Conservation (phyloP, 2,797 vertebrate genomes). For the Eospalax fontanierii region DNA sequence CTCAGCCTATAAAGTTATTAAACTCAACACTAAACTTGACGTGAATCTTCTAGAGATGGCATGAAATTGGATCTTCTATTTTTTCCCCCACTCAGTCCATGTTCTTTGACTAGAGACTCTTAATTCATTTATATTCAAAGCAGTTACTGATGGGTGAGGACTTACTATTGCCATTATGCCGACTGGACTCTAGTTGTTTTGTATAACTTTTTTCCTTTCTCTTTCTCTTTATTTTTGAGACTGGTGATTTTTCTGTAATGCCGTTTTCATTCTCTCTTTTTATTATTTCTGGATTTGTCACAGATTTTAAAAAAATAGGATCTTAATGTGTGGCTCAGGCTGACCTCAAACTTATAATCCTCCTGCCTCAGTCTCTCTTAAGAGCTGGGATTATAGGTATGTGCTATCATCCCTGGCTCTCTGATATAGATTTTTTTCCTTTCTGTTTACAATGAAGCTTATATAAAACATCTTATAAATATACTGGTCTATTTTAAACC, state of each 20-base stretch:
- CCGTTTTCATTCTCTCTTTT: neutral
- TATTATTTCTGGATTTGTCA: neutral
- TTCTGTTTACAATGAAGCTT: neutral
- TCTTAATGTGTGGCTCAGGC: too few species aligned
- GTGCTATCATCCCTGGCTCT: neutral
- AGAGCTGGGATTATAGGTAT: too few species aligned
- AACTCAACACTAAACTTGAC: too few species aligned
- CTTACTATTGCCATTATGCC: neutral
- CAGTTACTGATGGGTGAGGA: neutral
- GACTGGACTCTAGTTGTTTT: neutral
- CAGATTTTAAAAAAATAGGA: neutral
- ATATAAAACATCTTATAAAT: neutral
- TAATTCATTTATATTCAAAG: neutral
- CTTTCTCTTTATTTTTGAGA: neutral
- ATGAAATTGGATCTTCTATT: neutral
- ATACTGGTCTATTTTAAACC: neutral
- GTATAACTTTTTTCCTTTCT: neutral
- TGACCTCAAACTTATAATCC: neutral
- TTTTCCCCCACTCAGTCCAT: neutral
- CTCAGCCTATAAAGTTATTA: neutral
- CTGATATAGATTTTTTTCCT: neutral
- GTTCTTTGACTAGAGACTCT: neutral
- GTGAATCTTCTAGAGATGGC: neutral
- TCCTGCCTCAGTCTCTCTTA: neutral
- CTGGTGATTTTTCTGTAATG: neutral